Evolutionary conservation across 2,113 vertebrate genomes (phyloP), one percentile per base, ranked within the genome.

Genomic region (Coptodon bakossiorum): DNA sequence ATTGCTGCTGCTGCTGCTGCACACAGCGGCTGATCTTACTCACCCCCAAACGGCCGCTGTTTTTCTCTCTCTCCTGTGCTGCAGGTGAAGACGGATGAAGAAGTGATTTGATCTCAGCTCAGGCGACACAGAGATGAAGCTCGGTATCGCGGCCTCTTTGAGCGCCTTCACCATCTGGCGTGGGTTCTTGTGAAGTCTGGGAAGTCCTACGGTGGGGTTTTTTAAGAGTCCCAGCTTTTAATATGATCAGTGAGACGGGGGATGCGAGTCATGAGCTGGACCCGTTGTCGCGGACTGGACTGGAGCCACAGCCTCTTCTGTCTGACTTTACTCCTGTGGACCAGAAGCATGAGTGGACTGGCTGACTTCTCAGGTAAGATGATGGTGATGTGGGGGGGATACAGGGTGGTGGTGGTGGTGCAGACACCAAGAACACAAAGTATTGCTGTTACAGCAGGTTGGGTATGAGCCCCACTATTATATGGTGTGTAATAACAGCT

Each of bases 361-460:
- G 92, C 96, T 43, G 95, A 96, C 85, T 97, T 96, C 81, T 97
- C 96, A 88, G 96, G 96, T 97, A 90, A 95, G 96, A 79, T 83
- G 78, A 81, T 82, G 86, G 53, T 81, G 63, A 34, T 83, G 78
- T 80, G 71, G 29, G 8, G 36, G 17, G 13, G 36, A 2, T 24
- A 40, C 5, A 16, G 40, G 48, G 48, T 61, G 16, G 24, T 17
- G 54, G 24, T 31, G 24, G 68, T 12, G 14, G 24, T 76, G 43
- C 24, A 48, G 40, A 48, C 68, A 43, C 45, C 43, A 16, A 78
- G 10, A 50, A 50, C 24, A n/a, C 9, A 1, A 57, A 59, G 24
- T 45, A 24, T 54, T 38, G 6, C 78, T 80, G 36, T 57, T 27
- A 24, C 45, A 68, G 59, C 48, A 83, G n/a, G 27, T 68, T 68